Percentiles rank a stretch among this genome's conserved stretches.
Evolutionary conservation across 2,888 invertebrate genomes (phyloP).

Genomic region (Trissoscelio sp.): DNA sequence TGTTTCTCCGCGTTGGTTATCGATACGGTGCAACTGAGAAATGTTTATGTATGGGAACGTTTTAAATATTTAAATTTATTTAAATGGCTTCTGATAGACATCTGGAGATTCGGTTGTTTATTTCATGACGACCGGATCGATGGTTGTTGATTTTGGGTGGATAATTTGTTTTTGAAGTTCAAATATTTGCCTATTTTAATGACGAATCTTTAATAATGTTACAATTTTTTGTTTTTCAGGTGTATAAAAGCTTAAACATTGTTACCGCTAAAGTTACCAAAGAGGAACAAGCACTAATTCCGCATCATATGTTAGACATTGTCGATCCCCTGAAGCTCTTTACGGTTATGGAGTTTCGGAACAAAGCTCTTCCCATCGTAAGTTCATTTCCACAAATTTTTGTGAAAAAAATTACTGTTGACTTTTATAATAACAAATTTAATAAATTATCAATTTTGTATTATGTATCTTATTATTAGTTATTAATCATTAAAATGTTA

Average conservation of each 20-base stretch:
- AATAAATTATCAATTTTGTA: too few relatives aligned
- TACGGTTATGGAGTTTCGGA: constrained; percentile 93
- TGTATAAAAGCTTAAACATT: constrained; percentile 96
- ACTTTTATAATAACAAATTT: too few relatives aligned
- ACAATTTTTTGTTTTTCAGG: constrained; percentile 85
- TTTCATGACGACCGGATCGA: not conserved
- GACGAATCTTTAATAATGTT: too few relatives aligned
- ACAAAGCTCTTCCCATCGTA: constrained; percentile 92
- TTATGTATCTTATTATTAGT: too few relatives aligned
- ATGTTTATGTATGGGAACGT: not conserved
- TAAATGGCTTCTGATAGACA: too few relatives aligned
- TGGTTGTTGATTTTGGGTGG: constrained; percentile 16
- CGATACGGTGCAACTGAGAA: not conserved
- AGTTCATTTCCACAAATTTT: constrained; percentile 85
- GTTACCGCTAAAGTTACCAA: constrained; percentile 96
- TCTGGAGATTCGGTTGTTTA: too few relatives aligned
- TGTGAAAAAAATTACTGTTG: too few relatives aligned
- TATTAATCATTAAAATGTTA: too few relatives aligned
- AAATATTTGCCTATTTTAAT: too few relatives aligned
- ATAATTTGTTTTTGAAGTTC: constrained; percentile 1
- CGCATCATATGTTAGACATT: constrained; percentile 95
- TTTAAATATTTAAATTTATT: constrained; percentile 1
- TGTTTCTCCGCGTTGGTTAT: not conserved
- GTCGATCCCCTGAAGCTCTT: constrained; percentile 91
- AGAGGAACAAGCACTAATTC: constrained; percentile 89